Conservation (phyloP, 2,797 vertebrate genomes). For the Eulemur rubriventer region DNA sequence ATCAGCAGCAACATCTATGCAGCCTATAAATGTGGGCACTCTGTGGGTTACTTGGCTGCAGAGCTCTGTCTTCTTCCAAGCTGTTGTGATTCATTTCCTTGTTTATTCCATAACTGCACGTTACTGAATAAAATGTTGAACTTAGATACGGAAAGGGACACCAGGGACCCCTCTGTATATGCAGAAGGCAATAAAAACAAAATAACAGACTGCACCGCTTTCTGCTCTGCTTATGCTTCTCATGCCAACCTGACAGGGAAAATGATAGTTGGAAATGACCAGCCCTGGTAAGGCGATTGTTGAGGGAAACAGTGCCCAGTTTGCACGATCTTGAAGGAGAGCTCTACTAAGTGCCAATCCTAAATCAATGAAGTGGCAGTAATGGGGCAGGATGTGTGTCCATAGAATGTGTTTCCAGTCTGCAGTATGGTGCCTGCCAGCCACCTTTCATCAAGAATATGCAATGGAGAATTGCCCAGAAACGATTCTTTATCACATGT, state of each 20-base stretch:
- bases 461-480: conserved; percentile 64
- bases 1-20: neutral
- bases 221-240: conserved; percentile 3
- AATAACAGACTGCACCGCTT: neutral
- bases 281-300: neutral
- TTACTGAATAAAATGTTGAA: conserved; percentile 60
- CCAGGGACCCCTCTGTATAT: neutral
- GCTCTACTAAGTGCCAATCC: neutral
- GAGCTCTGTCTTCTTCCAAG: conserved; percentile 30
- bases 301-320: neutral
- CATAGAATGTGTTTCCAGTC: neutral
- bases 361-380: neutral
- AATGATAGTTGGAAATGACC: neutral
- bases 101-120: conserved; percentile 48
- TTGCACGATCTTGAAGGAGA: neutral
- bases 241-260: neutral
- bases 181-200: conserved; percentile 45
- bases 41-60: conserved; percentile 40
- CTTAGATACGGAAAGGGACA: conserved; percentile 54
- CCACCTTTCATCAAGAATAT: conserved; percentile 54
- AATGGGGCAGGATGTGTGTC: neutral
- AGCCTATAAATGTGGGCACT: neutral
- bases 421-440: neutral
- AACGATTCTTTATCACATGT: conserved; percentile 61
- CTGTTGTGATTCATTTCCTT: conserved; percentile 61